These are phyloP conservation scores for Myotis findleyi DNA, from an alignment of 2,797 vertebrate species.

Conservation along the genomic window DNA sequence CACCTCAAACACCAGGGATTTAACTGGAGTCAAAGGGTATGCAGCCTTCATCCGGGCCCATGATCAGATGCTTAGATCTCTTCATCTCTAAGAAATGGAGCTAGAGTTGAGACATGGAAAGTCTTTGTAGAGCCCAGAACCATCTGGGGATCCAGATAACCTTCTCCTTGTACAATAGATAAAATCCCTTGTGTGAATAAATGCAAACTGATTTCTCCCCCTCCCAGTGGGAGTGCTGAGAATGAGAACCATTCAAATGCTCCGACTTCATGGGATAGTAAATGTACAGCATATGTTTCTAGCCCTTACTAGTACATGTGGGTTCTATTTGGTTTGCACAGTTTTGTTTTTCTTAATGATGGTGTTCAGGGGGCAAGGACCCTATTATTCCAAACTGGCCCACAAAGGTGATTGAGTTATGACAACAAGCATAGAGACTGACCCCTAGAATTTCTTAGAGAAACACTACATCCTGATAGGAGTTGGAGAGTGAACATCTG, in stretches of 20 bases:
- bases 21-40: slow-evolving; percentile 17
- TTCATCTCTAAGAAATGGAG: neutral
- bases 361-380: neutral
- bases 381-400: neutral
- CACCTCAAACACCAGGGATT: neutral
- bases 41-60: neutral
- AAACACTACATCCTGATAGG: neutral
- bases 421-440: neutral
- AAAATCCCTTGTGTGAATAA: slow-evolving; percentile 41
- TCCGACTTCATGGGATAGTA: neutral
- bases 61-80: neutral
- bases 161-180: slow-evolving; percentile 41
- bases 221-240: neutral
- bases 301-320: neutral
- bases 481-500: neutral
- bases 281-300: slow-evolving; percentile 45
- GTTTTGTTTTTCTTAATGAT: slow-evolving; percentile 49
- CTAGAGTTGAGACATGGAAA: neutral
- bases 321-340: neutral
- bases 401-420: slow-evolving; percentile 23
- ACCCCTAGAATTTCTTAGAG: neutral
- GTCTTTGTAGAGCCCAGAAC: neutral
- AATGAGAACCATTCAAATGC: slow-evolving; percentile 27
- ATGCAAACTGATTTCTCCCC: neutral
- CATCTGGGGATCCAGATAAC: neutral